phyloP scores from a whole-genome alignment of 2,113 vertebrate genomes.

The Sardina pilchardus region DNA sequence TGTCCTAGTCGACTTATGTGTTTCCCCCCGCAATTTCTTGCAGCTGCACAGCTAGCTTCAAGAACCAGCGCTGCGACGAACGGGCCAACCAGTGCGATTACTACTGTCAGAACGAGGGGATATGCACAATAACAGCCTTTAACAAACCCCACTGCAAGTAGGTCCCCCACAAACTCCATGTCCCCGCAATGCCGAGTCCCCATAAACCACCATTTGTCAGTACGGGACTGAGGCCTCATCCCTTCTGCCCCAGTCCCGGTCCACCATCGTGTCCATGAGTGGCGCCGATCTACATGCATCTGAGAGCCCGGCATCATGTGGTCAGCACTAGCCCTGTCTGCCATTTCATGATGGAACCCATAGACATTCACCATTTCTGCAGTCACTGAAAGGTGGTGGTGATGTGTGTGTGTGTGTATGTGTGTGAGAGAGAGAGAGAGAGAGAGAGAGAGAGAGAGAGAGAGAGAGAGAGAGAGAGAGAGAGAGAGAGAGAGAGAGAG shows the following conservation, averaged over 20 bases:
- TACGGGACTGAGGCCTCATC: conserved; percentile 20
- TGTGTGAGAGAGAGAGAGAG: background rate
- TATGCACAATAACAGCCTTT: conserved; percentile 99
- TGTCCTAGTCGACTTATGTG: conserved; percentile 50
- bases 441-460: too few species aligned
- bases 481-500: too few species aligned
- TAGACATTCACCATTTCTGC: background rate
- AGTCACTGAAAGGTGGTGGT: background rate
- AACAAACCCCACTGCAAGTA: conserved; percentile 99
- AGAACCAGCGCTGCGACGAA: conserved; percentile 99
- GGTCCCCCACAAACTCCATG: conserved; percentile 74
- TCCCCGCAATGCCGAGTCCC: conserved; percentile 42
- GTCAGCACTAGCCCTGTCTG: background rate
- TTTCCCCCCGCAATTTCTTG: conserved; percentile 90
- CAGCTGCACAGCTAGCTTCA: conserved; percentile 99
- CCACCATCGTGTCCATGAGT: conserved; percentile 47
- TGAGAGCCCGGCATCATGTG: background rate
- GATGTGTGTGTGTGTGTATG: background rate
- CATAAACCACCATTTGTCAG: conserved; percentile 5
- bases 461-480: too few species aligned
- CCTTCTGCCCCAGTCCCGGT: conserved; percentile 10
- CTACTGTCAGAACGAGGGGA: conserved; percentile 99
- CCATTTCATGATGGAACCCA: background rate
- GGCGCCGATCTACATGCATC: background rate
- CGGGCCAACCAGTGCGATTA: conserved; percentile 99